A percentile compares a stretch with the other conserved stretches of the same genome.
phyloP scores from a whole-genome alignment of 2,888 invertebrate species.

The Drosophila paranaensis region DNA sequence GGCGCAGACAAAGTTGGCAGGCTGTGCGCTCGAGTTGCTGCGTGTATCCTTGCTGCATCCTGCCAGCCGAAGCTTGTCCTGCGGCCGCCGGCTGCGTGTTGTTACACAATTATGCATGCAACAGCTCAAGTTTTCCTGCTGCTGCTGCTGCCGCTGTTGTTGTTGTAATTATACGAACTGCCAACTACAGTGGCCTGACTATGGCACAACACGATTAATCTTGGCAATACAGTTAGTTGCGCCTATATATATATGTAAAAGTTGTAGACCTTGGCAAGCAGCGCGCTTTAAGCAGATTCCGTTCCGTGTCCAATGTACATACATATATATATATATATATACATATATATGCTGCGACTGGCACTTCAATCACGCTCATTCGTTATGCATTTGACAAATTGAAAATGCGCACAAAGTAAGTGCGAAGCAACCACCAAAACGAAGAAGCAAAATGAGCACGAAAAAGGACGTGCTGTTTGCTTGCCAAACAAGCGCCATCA shows the following conservation, averaged over 20 bases:
- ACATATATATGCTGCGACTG: conserved; percentile 44
- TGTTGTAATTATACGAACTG: conserved; percentile 76
- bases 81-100: conserved; percentile 51
- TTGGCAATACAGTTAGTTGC: conserved; percentile 65
- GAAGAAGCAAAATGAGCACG: conserved; percentile 1
- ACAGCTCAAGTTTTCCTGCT: conserved; percentile 41
- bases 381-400: conserved; percentile 79
- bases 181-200: conserved; percentile 56
- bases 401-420: conserved; percentile 72
- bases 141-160: not conserved
- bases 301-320: conserved; percentile 1
- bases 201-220: conserved; percentile 73
- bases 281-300: conserved; percentile 31
- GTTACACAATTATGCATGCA: conserved; percentile 79
- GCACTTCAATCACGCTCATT: conserved; percentile 78
- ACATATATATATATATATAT: not conserved
- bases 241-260: conserved; percentile 2
- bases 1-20: conserved; percentile 67
- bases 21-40: conserved; percentile 37
- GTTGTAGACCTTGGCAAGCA: conserved; percentile 34
- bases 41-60: conserved; percentile 54
- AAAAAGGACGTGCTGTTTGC: conserved; percentile 65
- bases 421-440: conserved; percentile 47
- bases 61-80: conserved; percentile 33
- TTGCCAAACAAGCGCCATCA: conserved; percentile 65